Conservation (phyloP, 2,797 vertebrate genomes). For the Pogonophryne albipinna region DNA sequence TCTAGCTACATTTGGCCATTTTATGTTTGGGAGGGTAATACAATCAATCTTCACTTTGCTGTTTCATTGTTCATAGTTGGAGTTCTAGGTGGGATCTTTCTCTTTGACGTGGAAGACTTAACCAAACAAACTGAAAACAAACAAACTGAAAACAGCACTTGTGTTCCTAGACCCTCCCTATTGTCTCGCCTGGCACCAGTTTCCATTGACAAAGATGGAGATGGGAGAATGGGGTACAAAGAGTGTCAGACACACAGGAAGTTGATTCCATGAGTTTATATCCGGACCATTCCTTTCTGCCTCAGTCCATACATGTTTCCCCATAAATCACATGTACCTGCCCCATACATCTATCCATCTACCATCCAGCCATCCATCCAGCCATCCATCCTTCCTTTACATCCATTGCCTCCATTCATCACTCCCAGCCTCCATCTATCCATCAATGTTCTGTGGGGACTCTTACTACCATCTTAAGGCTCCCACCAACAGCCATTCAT, state of each 20-base stretch:
- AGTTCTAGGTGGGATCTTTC: not conserved
- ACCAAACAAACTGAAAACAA: not conserved
- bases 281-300: slow-evolving; percentile 23
- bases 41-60: not conserved
- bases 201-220: slow-evolving; percentile 62
- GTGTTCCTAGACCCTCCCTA: slow-evolving; percentile 27
- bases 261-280: slow-evolving; percentile 26
- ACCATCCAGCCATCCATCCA: slow-evolving; percentile 20
- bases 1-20: not conserved
- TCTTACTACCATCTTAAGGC: slow-evolving; percentile 27
- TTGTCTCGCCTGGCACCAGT: slow-evolving; percentile 64
- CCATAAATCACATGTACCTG: slow-evolving; percentile 39
- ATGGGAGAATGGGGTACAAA: slow-evolving; percentile 46
- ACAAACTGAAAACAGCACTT: slow-evolving; percentile 12
- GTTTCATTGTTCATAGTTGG: not conserved
- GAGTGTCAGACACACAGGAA: slow-evolving; percentile 37
- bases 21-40: not conserved
- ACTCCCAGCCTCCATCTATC: slow-evolving; percentile 43
- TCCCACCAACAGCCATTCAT: slow-evolving; percentile 46
- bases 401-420: slow-evolving; percentile 46
- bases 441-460: slow-evolving; percentile 47
- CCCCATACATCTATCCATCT: slow-evolving; percentile 37
- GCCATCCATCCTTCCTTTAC: slow-evolving; percentile 33
- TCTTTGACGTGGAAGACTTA: not conserved
- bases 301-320: not conserved